Conservation (phyloP, 2,888 invertebrate species). For the Diploptera punctata region DNA sequence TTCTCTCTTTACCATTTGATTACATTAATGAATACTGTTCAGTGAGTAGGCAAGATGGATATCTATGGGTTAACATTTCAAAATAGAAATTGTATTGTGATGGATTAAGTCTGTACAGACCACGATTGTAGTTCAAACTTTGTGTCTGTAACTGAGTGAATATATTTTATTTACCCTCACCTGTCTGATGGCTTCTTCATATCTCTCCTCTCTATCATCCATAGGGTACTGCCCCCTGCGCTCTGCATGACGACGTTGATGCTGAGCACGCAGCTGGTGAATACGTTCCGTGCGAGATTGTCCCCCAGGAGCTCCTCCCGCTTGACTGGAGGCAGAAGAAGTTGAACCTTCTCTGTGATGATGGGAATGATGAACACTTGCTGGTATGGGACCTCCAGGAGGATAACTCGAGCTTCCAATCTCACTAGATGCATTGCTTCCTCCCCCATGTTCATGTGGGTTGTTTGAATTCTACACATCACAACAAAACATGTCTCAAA, state of each 20-base stretch:
- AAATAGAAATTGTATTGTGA: too few species aligned
- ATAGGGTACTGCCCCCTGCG: constrained; percentile 64
- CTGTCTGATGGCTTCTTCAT: constrained; percentile 56
- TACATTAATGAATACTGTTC: too few species aligned
- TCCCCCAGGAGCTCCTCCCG: not conserved
- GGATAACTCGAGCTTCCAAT: not conserved
- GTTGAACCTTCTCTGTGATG: constrained; percentile 37
- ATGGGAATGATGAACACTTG: not conserved
- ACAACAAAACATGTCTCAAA: not conserved
- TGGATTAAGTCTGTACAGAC: too few species aligned
- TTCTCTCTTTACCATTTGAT: too few species aligned
- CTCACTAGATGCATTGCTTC: not conserved
- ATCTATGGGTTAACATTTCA: too few species aligned
- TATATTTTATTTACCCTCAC: too few species aligned
- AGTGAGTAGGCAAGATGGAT: too few species aligned
- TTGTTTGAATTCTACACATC: not conserved
- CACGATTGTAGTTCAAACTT: too few species aligned
- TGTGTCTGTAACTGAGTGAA: too few species aligned
- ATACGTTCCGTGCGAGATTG: constrained; percentile 55
- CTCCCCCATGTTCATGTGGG: not conserved
- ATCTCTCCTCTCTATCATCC: constrained; percentile 60
- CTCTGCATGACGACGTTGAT: constrained; percentile 64
- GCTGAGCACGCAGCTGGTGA: constrained; percentile 59
- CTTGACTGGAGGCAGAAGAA: constrained; percentile 33
- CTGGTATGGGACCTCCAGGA: constrained; percentile 1